Base-by-base conservation (phyloP, 2,113 vertebrate genomes). In the Tragelaphus strepsiceros region DNA sequence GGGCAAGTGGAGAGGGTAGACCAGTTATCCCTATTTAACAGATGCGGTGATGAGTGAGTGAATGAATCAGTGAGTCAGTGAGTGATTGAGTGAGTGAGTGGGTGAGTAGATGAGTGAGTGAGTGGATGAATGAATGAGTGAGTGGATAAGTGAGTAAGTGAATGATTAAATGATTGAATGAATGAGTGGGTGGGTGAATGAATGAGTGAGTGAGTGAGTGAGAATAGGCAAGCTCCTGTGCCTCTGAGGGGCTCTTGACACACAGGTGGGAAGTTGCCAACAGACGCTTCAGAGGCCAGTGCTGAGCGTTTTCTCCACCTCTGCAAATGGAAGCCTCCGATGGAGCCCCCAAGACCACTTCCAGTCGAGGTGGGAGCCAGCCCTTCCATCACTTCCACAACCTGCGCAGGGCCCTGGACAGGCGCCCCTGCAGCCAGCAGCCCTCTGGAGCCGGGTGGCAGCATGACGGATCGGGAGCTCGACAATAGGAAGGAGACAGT, bases 1-100 rank as follows among this genome's bases (percentile, higher is more conserved):
- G 0, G 12, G 3, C 17, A 2, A 0, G 2, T 3, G 28, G 4
- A 39, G 26, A 51, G 35, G 28, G 14, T 0, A 11, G 30, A 24
- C 56, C 22, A 5, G 49, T 30, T 3, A 7, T 16, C 46, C 53
- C 58, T 28, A 1, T 4, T 16, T 6, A 10, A 22, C 24, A 56
- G 39, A 4, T 11, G 49, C 0, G 1, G 11, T n/a, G 0, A 3
- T 46, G 26, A 2, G 3, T 2, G 24, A 81, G 6, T 11, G 43
- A 30, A 9, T 7, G 30, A 49, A 15, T 19, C 2, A 8, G 24
- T 54, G 49, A 6, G 1, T 62, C 24, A 24, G 3, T 24, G 7
- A 21, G 17, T 56, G 54, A 22, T 0, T 58, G 1, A 22, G 3
- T 22, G 7, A 22, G 1, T 58, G 21, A 22, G 0, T 21, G 54